These are phyloP conservation scores for Hyppa rectilinea DNA, from an alignment of 2,888 invertebrate species.

Conservation along the genomic window DNA sequence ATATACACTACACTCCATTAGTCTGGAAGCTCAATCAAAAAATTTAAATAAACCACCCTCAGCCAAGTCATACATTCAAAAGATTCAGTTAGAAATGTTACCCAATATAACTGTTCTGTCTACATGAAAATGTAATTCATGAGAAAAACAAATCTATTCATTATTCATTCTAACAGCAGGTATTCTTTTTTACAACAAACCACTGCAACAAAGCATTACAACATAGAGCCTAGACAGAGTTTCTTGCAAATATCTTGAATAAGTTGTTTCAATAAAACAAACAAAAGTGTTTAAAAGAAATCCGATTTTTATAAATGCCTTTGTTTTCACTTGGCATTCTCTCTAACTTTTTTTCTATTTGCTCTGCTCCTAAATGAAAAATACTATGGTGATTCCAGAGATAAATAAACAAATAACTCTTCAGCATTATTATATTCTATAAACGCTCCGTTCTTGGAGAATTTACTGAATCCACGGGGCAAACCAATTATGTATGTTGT, in stretches of 20 bases:
- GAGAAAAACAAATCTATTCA: not conserved
- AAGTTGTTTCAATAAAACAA: constrained; percentile 4
- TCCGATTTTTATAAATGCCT: no score
- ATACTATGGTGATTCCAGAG: no score
- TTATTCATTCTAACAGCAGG: not conserved
- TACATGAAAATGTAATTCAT: not conserved
- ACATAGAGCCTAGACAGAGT: not conserved
- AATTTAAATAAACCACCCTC: constrained; percentile 13
- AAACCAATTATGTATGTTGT: not conserved
- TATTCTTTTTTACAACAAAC: not conserved
- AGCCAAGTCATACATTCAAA: constrained; percentile 18
- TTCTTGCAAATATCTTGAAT: constrained; percentile 2
- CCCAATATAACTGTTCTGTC: constrained; percentile 2
- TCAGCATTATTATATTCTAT: no score
- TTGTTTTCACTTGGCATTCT: no score
- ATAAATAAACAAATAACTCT: no score
- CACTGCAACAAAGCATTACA: not conserved
- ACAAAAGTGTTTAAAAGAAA: no score
- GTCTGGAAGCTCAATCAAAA: constrained; percentile 1
- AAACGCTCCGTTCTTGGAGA: not conserved
- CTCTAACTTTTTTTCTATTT: no score
- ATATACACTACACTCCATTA: constrained; percentile 14
- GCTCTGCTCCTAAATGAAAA: no score
- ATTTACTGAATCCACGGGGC: not conserved
- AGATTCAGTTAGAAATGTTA: constrained; percentile 30